Percentiles rank a stretch among this genome's conserved stretches.
These are phyloP conservation scores for Linyphia triangularis DNA, from an alignment of 2,888 invertebrate genomes.

Conservation along the genomic window DNA sequence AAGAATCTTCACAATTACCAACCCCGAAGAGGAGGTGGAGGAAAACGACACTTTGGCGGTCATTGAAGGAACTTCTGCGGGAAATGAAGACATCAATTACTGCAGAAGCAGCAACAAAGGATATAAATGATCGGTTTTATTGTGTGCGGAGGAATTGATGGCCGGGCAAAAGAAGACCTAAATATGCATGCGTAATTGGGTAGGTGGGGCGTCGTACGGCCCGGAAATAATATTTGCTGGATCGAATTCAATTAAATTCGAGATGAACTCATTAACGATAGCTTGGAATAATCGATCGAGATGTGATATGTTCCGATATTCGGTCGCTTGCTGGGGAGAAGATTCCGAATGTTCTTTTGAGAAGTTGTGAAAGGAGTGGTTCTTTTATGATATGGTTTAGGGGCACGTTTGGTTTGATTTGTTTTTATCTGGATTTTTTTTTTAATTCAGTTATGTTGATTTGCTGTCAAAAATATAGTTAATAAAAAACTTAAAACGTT, in stretches of 20 bases:
- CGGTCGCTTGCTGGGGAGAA: neutral
- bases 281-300: constrained; percentile 1
- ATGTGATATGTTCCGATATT: neutral
- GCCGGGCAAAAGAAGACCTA: neutral
- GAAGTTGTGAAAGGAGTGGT: neutral
- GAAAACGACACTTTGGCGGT: too few species aligned
- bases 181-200: constrained; percentile 28
- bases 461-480: too few species aligned
- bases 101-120: neutral
- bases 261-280: constrained; percentile 53
- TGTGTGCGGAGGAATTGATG: neutral
- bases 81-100: constrained; percentile 11
- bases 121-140: neutral
- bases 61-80: too few species aligned
- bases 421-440: too few species aligned
- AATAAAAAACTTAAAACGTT: too few species aligned
- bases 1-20: too few species aligned
- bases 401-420: too few species aligned
- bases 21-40: too few species aligned
- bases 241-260: constrained; percentile 58
- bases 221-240: constrained; percentile 42
- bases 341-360: neutral
- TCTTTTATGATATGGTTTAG: too few species aligned
- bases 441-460: too few species aligned
- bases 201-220: neutral